Conservation (phyloP, 2,797 vertebrate species). For the Ceyx erithaca region DNA sequence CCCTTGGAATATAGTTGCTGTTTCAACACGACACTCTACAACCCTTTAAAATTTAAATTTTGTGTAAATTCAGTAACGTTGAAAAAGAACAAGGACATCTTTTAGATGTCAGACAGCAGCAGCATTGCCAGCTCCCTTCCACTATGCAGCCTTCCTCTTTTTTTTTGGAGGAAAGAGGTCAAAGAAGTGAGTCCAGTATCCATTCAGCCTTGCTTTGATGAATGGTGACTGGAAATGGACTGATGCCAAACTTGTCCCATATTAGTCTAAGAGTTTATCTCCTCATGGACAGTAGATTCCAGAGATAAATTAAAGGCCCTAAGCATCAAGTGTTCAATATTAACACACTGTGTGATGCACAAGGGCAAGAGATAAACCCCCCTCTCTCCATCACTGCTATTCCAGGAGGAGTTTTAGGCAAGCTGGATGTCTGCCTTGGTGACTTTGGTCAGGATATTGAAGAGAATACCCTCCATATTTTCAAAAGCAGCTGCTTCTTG, state of each 20-base stretch:
- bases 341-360: rapidly evolving
- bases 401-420: neutral
- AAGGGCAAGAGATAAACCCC: neutral
- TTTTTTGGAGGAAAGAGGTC: neutral
- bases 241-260: neutral
- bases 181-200: neutral
- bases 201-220: neutral
- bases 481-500: slow-evolving; percentile 52
- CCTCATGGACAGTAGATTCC: neutral
- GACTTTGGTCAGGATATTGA: neutral
- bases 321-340: neutral
- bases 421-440: neutral
- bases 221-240: neutral
- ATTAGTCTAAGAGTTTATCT: neutral
- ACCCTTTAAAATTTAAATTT: neutral
- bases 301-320: neutral
- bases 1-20: neutral
- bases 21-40: neutral
- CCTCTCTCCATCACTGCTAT: neutral
- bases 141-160: neutral
- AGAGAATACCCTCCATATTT: slow-evolving; percentile 23
- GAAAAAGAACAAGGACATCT: neutral
- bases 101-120: neutral
- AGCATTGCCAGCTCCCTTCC: neutral
- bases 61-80: neutral